These are phyloP conservation scores for human (Homo sapiens) DNA, from an alignment of 2,113 vertebrate genomes.

Conservation along the genomic window GRCh38 chr6:4373001-4373500, in stretches of 20 bases:
- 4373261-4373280: not conserved
- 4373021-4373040: not conserved
- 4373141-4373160: not conserved
- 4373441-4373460: not conserved
- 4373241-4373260: not conserved
- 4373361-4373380: not conserved
- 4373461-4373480: not conserved
- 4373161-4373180: not conserved
- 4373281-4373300: not conserved
- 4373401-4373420: not conserved
- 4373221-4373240: not conserved
- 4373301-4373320: not conserved
- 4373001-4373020: not conserved
- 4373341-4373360: not conserved
- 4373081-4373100: too few species aligned
- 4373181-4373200: not conserved
- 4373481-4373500: not conserved
- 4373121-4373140: not conserved
- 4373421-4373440: not conserved
- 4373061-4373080: not conserved
- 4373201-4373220: not conserved
- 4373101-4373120: not conserved
- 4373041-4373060: not conserved
- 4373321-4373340: not conserved
- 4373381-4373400: not conserved